Evolutionary conservation across 2,113 vertebrate species (phyloP), one percentile per base, ranked within the genome.

Genomic region (Oophaga pumilio): DNA sequence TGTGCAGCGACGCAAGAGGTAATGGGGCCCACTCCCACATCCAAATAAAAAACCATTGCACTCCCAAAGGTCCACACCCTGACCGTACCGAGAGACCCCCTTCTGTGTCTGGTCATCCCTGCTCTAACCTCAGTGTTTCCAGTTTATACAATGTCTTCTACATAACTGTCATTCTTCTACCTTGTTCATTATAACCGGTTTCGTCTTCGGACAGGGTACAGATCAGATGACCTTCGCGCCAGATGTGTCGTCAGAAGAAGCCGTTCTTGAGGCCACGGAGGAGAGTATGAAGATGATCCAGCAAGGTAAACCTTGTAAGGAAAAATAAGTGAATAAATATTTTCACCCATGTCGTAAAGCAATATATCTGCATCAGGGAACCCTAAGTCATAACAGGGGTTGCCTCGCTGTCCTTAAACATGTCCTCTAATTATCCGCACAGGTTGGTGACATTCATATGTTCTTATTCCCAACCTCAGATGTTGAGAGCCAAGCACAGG

Each of bases 241-340:
- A 81, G 81, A 52, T 18, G 13, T 28, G 10, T 64, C 12, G 2
- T 26, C 20, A 12, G 82, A 84, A 11, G 68, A 74, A 1, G 6
- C n/a, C 15, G 82, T 24, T 56, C 22, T 84, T 26, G 59, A 62
- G n/a, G 56, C 33, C 33, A 77, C 57, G 18, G 84, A 77, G 28
- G 52, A 28, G 14, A 77, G 60, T 53, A 43, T 53, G 43, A 49
- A n/a, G 22, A 85, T 14, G 26, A 20, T 10, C 57, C 74, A 26
- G 14, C 26, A 76, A 66, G 84, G 84, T 86, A 86, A 76, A 43
- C 18, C 24, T 52, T 73, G 26, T 4, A 18, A 74, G 50, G 43
- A 4, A 74, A 74, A 20, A 9, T 43, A 13, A 13, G 53, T 9
- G 12, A 11, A 11, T 9, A 1, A 56, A 56, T 11, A 9, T 56